phyloP scores from a whole-genome alignment of 2,888 invertebrate species.

The Chelonus formosanus region DNA sequence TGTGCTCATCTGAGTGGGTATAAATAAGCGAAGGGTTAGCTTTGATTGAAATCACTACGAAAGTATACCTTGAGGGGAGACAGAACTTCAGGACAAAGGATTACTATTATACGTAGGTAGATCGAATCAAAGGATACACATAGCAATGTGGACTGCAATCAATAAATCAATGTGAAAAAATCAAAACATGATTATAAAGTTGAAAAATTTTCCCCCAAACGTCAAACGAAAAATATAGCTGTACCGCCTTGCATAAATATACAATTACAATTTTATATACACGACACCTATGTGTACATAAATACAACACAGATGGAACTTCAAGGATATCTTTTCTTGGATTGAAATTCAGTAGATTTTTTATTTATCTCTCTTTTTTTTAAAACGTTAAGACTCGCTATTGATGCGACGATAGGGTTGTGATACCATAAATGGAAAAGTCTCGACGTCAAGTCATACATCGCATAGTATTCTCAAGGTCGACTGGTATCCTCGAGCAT shows the following conservation, averaged over 20 bases:
- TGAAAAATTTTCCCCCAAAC: conserved; percentile 14
- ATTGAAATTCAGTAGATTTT: neutral
- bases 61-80: too few species aligned
- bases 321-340: conserved; percentile 19
- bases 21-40: too few species aligned
- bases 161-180: conserved; percentile 5
- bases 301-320: conserved; percentile 2
- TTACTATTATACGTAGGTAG: too few species aligned
- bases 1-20: too few species aligned
- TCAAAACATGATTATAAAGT: conserved; percentile 1
- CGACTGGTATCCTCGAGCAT: conserved; percentile 52
- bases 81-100: too few species aligned
- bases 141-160: too few species aligned
- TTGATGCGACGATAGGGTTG: conserved; percentile 27
- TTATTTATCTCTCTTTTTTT: neutral
- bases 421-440: conserved; percentile 26
- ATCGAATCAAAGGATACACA: too few species aligned
- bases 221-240: conserved; percentile 4
- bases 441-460: conserved; percentile 34
- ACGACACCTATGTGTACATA: conserved; percentile 7
- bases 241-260: conserved; percentile 19
- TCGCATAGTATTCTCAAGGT: conserved; percentile 60
- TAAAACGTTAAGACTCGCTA: conserved; percentile 12
- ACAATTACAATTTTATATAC: conserved; percentile 8
- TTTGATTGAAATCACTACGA: too few species aligned